These are phyloP conservation scores for Sisor rabdophorus DNA, from an alignment of 2,113 vertebrate species.

Conservation along the genomic window DNA sequence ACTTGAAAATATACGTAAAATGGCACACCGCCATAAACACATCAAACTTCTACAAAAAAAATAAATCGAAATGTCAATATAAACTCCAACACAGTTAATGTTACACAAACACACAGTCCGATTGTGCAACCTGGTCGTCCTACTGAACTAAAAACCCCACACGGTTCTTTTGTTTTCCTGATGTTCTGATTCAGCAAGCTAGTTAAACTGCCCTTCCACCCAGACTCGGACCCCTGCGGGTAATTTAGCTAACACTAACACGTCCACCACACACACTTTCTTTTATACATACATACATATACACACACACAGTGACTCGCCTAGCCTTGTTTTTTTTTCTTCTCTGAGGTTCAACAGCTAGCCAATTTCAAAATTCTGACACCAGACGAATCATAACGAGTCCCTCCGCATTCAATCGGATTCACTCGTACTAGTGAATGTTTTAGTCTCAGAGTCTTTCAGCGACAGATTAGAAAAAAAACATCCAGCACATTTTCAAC, in stretches of 20 bases:
- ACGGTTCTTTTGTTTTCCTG: not conserved
- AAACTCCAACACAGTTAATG: not conserved
- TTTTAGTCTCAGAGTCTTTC: not conserved
- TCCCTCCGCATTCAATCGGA: slow-evolving; percentile 10
- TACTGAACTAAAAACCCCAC: not conserved
- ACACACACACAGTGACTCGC: slow-evolving; percentile 16
- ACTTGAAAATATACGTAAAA: slow-evolving; percentile 1
- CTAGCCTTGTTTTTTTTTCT: slow-evolving; percentile 48
- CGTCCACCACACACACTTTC: not conserved
- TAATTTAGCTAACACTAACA: not conserved
- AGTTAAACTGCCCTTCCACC: too few species aligned
- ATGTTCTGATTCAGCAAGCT: not conserved
- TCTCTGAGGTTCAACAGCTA: slow-evolving; percentile 53
- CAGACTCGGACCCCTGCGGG: not conserved
- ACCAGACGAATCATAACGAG: slow-evolving; percentile 16
- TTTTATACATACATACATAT: not conserved
- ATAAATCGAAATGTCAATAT: not conserved
- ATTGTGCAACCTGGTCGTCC: not conserved
- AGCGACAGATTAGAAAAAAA: slow-evolving; percentile 28
- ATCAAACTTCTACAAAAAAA: not conserved
- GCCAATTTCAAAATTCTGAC: slow-evolving; percentile 36
- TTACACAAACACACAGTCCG: not conserved
- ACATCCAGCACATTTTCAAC: slow-evolving; percentile 48
- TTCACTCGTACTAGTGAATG: not conserved
- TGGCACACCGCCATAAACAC: slow-evolving; percentile 8